Base-by-base conservation (phyloP, 2,113 vertebrate genomes). In the Podilymbus podiceps region DNA sequence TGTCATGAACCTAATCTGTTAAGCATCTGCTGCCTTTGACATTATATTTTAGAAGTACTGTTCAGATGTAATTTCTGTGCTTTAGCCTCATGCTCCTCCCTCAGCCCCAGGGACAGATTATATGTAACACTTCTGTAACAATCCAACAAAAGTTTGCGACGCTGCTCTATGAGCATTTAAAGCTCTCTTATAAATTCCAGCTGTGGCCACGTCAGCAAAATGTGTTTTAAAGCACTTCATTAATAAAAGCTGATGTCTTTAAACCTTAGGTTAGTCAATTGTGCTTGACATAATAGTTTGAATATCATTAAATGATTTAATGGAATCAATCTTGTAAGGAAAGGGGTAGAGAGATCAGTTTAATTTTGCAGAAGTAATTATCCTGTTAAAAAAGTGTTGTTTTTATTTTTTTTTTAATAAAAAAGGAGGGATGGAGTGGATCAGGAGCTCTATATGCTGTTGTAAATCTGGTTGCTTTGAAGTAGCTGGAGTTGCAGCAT, bases 211-310 rank as follows among this genome's bases (percentile, higher is more conserved):
- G 3, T 79, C 56, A 85, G 87, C 46, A 66, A 95, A 91, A 91
- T 66, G 21, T 88, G n/a, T 58, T 84, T 93, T 96, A 90, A 95
- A 97, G 94, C 55, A 78, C 50, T 87, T 95, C 35, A 74, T 95
- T 96, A 95, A 85, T 95, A 95, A 95, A 64, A 90, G 62, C 30
- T 89, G 67, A 81, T 91, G 42, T 88, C 49, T 96, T 97, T 88
- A 94, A 83, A 94, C 88, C 73, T 96, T 86, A 80, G 56, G 46
- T 93, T 93, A 87, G 59, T 87, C 85, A 88, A 49, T 94, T 91
- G 88, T 64, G 83, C 85, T 81, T 97, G 62, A 91, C 64, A 22
- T 50, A 33, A 77, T 52, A 30, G 50, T 71, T 73, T 93, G 69
- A 68, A 69, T 80, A 63, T 86, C 49, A 88, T 95, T 96, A 78